Percentiles rank a stretch among this genome's conserved stretches.
Conservation (phyloP, 1,140 invertebrate genomes). For the Drosophila subpulchrella region DNA sequence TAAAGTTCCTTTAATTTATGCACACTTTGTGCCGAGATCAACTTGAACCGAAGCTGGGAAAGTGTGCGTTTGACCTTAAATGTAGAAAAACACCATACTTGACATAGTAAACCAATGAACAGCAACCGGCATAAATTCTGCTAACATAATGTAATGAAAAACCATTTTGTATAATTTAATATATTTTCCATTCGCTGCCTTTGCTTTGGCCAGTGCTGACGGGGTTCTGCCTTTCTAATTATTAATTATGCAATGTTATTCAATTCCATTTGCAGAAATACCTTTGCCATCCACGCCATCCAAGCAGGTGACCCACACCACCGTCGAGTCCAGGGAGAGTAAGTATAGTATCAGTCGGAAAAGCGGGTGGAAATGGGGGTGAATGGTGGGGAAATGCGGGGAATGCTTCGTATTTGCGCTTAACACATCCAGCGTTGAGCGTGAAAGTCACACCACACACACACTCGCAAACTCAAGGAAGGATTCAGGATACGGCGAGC, state of each 20-base stretch:
- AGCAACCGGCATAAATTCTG: conserved; percentile 24
- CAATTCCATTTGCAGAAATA: conserved; percentile 83
- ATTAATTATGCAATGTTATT: conserved; percentile 75
- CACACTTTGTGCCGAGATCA: conserved; percentile 11
- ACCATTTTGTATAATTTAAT: conserved; percentile 55
- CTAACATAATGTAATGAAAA: conserved; percentile 62
- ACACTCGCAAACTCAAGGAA: conserved; percentile 14
- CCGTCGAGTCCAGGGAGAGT: conserved; percentile 84
- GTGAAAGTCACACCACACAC: conserved; percentile 78
- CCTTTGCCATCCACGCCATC: conserved; percentile 84
- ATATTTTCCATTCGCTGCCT: conserved; percentile 5
- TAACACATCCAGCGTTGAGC: conserved; percentile 65
- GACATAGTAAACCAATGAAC: conserved; percentile 60
- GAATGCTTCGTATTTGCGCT: conserved; percentile 64
- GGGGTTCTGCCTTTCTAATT: conserved; percentile 40
- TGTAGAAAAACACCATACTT: conserved; percentile 32
- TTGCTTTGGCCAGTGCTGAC: neutral
- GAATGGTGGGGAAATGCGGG: neutral
- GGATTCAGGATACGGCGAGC: conserved; percentile 77
- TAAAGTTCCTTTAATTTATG: conserved; percentile 18
- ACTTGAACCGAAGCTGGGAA: neutral
- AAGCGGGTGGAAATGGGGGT: neutral
- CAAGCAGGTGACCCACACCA: conserved; percentile 84
- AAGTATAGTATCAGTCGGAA: conserved; percentile 76
- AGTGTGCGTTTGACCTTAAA: conserved; percentile 49